A percentile compares a stretch with the other conserved stretches of the same genome.
Evolutionary conservation across 2,888 invertebrate genomes (phyloP).

Genomic region (Polyommatus icarus): DNA sequence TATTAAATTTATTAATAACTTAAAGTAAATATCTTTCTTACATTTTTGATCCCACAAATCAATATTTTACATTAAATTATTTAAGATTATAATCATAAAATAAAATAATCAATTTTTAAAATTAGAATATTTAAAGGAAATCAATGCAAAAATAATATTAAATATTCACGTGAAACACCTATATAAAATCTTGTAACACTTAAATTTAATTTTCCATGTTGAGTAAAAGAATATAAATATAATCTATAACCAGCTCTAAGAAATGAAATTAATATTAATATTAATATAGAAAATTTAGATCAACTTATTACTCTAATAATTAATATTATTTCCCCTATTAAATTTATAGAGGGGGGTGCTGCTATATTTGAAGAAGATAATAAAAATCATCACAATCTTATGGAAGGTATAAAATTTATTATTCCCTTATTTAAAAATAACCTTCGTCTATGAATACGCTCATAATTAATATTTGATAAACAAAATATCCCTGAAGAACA

Average conservation of each 20-base stretch:
- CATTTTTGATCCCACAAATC: conserved; percentile 84
- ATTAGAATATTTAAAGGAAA: conserved; percentile 82
- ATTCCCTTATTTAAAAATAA: conserved; percentile 83
- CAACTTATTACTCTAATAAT: conserved; percentile 81
- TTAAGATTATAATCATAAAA: conserved; percentile 79
- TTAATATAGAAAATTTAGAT: conserved; percentile 71
- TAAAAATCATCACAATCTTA: conserved; percentile 84
- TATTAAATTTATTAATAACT: conserved; percentile 70
- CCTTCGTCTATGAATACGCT: conserved; percentile 81
- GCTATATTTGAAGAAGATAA: conserved; percentile 83
- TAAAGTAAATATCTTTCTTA: conserved; percentile 70
- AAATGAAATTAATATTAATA: conserved; percentile 81
- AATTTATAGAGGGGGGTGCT: conserved; percentile 84
- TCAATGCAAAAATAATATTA: conserved; percentile 82
- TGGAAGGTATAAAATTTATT: conserved; percentile 79
- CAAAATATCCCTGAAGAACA: conserved; percentile 84
- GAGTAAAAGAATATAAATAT: conserved; percentile 82
- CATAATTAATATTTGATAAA: conserved; percentile 84
- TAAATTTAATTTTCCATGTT: conserved; percentile 80
- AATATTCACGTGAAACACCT: conserved; percentile 78
- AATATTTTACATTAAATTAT: conserved; percentile 84
- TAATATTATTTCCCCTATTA: conserved; percentile 83
- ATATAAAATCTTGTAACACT: conserved; percentile 73
- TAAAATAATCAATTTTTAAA: conserved; percentile 75
- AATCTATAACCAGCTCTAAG: conserved; percentile 84